These are phyloP conservation scores for Heterohyrax brucei DNA, from an alignment of 2,797 vertebrate genomes.

Conservation along the genomic window DNA sequence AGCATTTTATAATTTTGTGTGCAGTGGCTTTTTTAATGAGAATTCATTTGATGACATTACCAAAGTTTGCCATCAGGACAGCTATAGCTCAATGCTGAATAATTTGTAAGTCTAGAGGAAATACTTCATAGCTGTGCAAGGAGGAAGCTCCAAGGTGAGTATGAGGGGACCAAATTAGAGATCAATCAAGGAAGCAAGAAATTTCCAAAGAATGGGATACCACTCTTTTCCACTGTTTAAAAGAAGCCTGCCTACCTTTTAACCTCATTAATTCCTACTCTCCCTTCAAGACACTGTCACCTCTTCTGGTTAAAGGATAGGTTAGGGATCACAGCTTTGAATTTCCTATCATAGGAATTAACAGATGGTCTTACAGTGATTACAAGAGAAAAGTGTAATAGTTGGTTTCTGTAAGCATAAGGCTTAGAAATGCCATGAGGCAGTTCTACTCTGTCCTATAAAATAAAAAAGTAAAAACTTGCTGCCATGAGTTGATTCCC, in stretches of 20 bases:
- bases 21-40: neutral
- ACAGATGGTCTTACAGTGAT: neutral
- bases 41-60: neutral
- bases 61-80: neutral
- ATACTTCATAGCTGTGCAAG: neutral
- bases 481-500: too few relatives aligned
- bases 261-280: neutral
- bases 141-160: neutral
- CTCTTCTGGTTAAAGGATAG: neutral
- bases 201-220: neutral
- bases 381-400: neutral
- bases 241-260: neutral
- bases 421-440: too few relatives aligned
- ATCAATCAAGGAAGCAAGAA: neutral
- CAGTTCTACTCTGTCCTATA: too few relatives aligned
- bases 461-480: too few relatives aligned
- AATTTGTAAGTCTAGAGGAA: slow-evolving; percentile 6
- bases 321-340: neutral
- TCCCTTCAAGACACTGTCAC: neutral
- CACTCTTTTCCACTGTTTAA: neutral
- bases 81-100: neutral
- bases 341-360: neutral
- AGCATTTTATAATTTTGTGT: slow-evolving; percentile 4
- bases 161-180: neutral
- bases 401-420: too few relatives aligned